Base-by-base conservation (phyloP, 1,140 invertebrate genomes). In the Dinoponera quadriceps region DNA sequence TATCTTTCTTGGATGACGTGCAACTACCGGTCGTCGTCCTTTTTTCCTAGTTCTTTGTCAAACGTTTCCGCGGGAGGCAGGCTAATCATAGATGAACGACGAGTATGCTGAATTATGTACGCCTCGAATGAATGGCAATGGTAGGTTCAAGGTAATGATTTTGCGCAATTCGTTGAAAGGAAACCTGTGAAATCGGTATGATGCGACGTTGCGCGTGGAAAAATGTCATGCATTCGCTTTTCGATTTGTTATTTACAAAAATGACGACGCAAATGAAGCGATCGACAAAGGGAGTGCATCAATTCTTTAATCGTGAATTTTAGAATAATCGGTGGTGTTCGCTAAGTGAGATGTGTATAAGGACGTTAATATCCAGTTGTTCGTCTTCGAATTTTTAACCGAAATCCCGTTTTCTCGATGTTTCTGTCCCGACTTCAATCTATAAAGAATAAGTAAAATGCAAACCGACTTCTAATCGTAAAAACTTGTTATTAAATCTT, bases 41-140 rank as follows among this genome's bases (percentile, higher is more conserved):
- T 57, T 63, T 60, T 71, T 72, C 9, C 48, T 51, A 25, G 55
- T 66, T 33, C 44, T 69, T 55, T 74, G 66, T 72, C 44, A 71
- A 80, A 82, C 16, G 82, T 85, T 83, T 80, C 80, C 78, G 63
- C 54, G 65, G 60, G 62, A 73, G 57, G 68, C 75, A 68, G 60
- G 81, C 85, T 90, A 88, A 90, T 90, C 89, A 89, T 88, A 88
- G 86, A 90, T 83, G 83, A 74, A 90, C 85, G 74, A 59, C 85
- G 77, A 71, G 51, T 51, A 51, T 62, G 16, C 82, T 59, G 65
- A 88, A 69, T 87, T 87, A 74, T 74, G 74, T 59, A 25, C 49
- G 49, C 20, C 49, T 54, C 55, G 68, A 80, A 78, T 55, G 60
- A 87, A 84, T 73, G 72, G 57, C 29, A 75, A n/a, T n/a, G 38